A percentile compares a stretch with the other conserved stretches of the same genome.
These are phyloP conservation scores for Steatocranus sp. DNA, from an alignment of 2,797 vertebrate species.

Conservation along the genomic window DNA sequence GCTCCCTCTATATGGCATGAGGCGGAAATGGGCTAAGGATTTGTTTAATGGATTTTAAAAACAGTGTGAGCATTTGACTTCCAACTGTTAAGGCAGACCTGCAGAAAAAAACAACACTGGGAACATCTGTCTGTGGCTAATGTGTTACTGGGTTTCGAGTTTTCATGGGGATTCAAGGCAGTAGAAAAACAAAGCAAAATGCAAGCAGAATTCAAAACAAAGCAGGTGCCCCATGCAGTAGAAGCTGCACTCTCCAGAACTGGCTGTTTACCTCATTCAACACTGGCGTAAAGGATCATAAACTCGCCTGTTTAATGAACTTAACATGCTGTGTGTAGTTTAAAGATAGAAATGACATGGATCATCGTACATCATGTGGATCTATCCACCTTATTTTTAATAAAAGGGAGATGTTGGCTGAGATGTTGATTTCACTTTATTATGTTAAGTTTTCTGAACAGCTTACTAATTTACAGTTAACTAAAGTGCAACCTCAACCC, in stretches of 20 bases:
- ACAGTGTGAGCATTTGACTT: constrained; percentile 29
- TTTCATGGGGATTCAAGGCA: background rate
- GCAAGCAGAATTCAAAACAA: constrained; percentile 2
- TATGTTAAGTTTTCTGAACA: background rate
- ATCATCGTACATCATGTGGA: background rate
- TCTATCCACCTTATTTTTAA: background rate
- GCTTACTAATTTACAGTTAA: background rate
- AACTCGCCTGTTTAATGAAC: background rate
- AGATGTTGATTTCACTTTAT: background rate
- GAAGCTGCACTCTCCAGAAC: background rate
- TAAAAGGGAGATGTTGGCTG: background rate
- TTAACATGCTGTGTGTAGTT: background rate
- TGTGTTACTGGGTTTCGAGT: background rate
- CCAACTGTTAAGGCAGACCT: constrained; percentile 30
- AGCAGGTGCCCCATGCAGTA: background rate
- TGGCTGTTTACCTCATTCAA: background rate
- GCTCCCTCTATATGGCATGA: background rate
- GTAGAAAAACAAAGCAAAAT: background rate
- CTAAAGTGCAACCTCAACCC: background rate
- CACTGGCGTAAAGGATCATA: background rate
- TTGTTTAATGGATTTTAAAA: constrained; percentile 33
- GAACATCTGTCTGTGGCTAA: constrained; percentile 39
- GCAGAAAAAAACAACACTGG: constrained; percentile 12
- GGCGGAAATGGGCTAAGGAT: constrained; percentile 1
- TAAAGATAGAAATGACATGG: background rate